A percentile compares a stretch with the other conserved stretches of the same genome.
phyloP scores from a whole-genome alignment of 2,113 vertebrate species.

The Lamprotornis superbus region DNA sequence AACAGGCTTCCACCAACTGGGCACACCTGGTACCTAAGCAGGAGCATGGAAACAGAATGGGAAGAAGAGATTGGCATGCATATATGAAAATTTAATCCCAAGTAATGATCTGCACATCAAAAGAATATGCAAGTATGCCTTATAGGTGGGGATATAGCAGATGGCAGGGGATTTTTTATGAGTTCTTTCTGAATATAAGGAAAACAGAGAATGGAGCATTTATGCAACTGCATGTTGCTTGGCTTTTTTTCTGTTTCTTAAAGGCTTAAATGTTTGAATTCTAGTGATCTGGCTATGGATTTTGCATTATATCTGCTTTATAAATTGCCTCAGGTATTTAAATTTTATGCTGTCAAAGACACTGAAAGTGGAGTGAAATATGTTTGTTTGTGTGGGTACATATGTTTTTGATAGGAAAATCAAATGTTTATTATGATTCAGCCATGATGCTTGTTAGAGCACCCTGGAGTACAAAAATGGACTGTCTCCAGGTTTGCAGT shows the following conservation, averaged over 20 bases:
- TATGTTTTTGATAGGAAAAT: background rate
- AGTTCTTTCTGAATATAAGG: background rate
- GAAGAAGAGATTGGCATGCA: background rate
- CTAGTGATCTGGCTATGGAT: background rate
- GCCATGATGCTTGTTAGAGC: background rate
- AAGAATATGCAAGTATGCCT: background rate
- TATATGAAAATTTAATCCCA: background rate
- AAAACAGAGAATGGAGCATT: background rate
- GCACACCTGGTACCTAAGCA: background rate
- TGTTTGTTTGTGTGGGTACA: background rate
- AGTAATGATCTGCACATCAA: background rate
- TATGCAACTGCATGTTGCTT: background rate
- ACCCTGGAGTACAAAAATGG: background rate
- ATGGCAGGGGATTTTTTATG: background rate
- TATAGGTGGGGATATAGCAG: background rate
- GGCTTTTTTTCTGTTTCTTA: background rate
- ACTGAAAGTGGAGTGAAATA: background rate
- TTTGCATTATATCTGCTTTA: background rate
- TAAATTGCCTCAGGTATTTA: background rate
- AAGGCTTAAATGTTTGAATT: background rate
- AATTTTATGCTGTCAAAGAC: background rate
- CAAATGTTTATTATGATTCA: constrained; percentile 2
- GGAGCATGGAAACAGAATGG: background rate
- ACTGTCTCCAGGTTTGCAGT: background rate
- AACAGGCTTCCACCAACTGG: background rate